Percentiles rank a stretch among this genome's conserved stretches.
Conservation (phyloP, 2,888 invertebrate genomes). For the Cylindroiulus punctatus region DNA sequence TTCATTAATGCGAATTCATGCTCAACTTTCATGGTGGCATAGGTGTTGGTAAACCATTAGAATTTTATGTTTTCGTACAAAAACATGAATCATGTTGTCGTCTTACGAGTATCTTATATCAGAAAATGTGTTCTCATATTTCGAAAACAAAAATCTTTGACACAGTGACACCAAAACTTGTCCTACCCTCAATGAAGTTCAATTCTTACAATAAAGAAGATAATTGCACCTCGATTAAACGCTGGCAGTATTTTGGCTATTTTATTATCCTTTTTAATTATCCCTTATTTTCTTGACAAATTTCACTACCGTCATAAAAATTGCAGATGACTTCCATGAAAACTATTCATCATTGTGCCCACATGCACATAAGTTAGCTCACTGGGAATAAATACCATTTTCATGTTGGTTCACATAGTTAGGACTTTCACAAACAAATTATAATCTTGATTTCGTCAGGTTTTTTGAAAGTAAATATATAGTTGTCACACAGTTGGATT, state of each 20-base stretch:
- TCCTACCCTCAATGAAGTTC: not conserved
- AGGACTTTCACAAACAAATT: not conserved
- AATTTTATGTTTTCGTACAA: too few species aligned
- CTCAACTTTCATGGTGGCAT: too few species aligned
- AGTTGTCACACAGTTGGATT: not conserved
- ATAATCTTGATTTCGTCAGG: constrained; percentile 10
- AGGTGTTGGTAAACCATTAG: too few species aligned
- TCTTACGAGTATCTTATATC: too few species aligned
- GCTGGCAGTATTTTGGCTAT: not conserved
- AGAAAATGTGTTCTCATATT: not conserved
- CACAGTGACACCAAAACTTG: not conserved
- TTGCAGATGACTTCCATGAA: not conserved
- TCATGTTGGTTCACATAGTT: not conserved
- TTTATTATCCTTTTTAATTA: not conserved
- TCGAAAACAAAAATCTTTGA: not conserved
- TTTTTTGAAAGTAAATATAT: constrained; percentile 1
- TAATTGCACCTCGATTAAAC: constrained; percentile 1
- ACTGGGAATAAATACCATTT: not conserved
- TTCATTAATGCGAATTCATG: too few species aligned
- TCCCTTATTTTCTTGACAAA: not conserved
- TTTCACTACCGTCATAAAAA: constrained; percentile 25
- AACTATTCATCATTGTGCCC: constrained; percentile 1
- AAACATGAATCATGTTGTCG: too few species aligned
- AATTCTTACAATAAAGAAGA: not conserved
- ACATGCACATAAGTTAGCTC: not conserved